Evolutionary conservation across 53 echinoderm and acorn worm species (phyloP).

Genomic region (Apostichopus leukothele): DNA sequence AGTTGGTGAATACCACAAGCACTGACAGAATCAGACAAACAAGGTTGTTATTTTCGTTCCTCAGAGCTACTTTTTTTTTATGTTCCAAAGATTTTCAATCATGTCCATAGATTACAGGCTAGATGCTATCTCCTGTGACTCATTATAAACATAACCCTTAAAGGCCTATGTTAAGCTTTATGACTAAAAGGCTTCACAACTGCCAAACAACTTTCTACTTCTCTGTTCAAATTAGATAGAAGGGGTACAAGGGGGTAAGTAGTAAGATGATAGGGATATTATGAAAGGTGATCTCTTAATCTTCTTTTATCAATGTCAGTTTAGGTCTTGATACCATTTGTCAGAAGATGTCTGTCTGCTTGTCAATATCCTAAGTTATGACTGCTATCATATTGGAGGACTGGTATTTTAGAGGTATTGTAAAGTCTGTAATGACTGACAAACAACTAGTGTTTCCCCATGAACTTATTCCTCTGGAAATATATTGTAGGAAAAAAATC

Average conservation of each 20-base stretch:
- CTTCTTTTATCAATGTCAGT: not conserved
- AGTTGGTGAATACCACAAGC: not conserved
- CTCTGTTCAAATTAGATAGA: not conserved
- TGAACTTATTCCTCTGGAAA: no score
- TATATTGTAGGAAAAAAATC: no score
- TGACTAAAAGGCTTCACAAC: not conserved
- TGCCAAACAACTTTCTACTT: not conserved
- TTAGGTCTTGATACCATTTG: not conserved
- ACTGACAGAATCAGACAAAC: not conserved
- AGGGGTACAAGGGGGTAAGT: not conserved
- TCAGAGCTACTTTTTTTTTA: not conserved
- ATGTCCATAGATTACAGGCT: not conserved
- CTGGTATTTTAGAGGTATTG: not conserved
- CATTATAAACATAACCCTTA: conserved; percentile 15
- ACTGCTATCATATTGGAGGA: not conserved
- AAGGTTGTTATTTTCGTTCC: not conserved
- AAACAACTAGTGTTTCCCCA: no score
- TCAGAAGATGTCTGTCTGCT: not conserved
- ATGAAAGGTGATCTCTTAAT: not conserved
- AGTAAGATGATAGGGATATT: not conserved
- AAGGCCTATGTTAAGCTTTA: not conserved
- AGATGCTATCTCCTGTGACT: not conserved
- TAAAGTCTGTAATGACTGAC: no score
- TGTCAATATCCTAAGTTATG: not conserved
- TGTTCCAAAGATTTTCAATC: not conserved